Evolutionary conservation across 2,797 vertebrate genomes (phyloP).

Genomic region (Rhynchotus rufescens): DNA sequence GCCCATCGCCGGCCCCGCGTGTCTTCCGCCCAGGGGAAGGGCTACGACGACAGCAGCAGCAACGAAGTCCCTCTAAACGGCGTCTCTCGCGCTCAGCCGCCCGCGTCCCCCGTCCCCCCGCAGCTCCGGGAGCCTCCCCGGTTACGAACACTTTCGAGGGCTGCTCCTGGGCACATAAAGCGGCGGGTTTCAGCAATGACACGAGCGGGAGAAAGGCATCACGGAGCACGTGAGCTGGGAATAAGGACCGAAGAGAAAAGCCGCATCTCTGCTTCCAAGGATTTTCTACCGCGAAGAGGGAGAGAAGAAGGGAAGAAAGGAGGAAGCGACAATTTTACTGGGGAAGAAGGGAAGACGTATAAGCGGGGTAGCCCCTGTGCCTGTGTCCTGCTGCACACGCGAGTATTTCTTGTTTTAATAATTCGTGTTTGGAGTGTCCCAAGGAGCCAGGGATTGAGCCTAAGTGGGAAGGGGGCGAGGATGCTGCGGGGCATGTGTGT

Average conservation of each 20-base stretch:
- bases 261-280: constrained; percentile 35
- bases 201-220: not conserved
- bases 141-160: not conserved
- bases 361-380: not conserved
- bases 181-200: not conserved
- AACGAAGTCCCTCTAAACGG: fast-evolving
- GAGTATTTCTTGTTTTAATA: constrained; percentile 39
- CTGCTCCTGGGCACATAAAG: not conserved
- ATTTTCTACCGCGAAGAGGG: not conserved
- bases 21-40: not conserved
- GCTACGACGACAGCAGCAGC: not conserved
- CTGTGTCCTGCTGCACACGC: not conserved
- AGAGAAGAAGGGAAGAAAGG: not conserved
- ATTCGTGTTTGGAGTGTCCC: not conserved
- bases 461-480: not conserved
- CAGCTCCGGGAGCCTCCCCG: not conserved
- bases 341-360: constrained; percentile 24
- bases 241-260: not conserved
- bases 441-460: not conserved
- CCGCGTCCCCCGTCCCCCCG: fast-evolving
- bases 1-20: not conserved
- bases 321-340: not conserved
- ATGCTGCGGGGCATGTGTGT: not conserved
- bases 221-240: not conserved
- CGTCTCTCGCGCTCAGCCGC: fast-evolving